Base-by-base conservation (phyloP, 2,888 invertebrate genomes). In the Drosophila borborema region DNA sequence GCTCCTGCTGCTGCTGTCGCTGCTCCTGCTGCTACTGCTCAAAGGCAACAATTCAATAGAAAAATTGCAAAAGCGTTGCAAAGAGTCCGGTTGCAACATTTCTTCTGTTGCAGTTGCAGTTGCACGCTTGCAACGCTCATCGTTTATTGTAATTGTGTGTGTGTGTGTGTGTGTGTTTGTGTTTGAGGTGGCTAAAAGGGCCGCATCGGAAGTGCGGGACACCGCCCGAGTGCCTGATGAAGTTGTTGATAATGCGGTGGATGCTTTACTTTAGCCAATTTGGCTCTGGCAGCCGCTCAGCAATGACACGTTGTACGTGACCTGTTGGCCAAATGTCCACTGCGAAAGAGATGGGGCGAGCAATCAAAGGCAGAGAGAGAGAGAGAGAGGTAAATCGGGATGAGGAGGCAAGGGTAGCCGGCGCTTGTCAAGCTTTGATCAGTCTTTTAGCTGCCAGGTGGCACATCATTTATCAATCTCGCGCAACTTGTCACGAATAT, bases 301-400 rank as follows among this genome's bases (percentile, higher is more conserved):
- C 88, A 81, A 81, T 87, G 85, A 86, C 88, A 87, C 85, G 85
- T 72, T 66, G 81, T 77, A 86, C 85, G 88, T 86, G 85, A 86
- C 86, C 85, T 79, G 85, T 59, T 79, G 78, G 55, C 72, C 72
- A 87, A 84, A 78, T 82, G 87, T 72, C 78, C 78, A 59, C 43
- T 60, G 48, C 10, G n/a, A 65, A 20, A 43, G 59, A 65, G 54
- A 64, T 7, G 40, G 45, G 6, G 46, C 14, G 3, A 28, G 49
- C 61, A 68, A 14, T 48, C n/a, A 31, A 6, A 54, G 53, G 28
- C n/a, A 23, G 0, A 59, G 49, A 28, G 34, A 51, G n/a, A 48
- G 58, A 45, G 54, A 64, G 46, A 16, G 8, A n/a, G 23, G 12
- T 10, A 12, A 28, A 28, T 5, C 28, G 28, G 12, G 9, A 58